Base-by-base conservation (phyloP, 2,888 invertebrate genomes). In the Plagodis dolabraria region DNA sequence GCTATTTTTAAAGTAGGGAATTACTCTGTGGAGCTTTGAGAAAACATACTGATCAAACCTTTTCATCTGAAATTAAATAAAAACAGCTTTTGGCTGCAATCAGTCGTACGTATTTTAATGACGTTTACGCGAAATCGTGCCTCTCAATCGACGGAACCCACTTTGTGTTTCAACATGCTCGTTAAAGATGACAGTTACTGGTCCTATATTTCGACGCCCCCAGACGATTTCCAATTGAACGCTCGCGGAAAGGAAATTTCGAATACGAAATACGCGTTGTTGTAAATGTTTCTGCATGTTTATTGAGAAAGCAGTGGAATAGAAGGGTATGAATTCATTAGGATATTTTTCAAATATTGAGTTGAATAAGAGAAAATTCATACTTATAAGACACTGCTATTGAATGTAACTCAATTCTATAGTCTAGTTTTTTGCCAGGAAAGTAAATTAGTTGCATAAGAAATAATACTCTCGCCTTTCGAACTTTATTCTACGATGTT, bases 51-150 rank as follows among this genome's bases (percentile, higher is more conserved):
- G 22, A 42, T n/a, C 6, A 6, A 0, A 6, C 42, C 7, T n/a
- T 42, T 42, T 42, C 42, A n/a, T 5, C 42, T 42, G 42, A 42
- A 42, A 9, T 6, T 42, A 42, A 42, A 12, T n/a, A 46, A 48
- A 48, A 38, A 12, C 47, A 7, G 7, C 11, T 7, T 38, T 38
- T 36, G 5, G 12, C 34, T 38, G 36, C 51, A 38, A 44, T 0
- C 7, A 40, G 10, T 8, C 52, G 35, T 56, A 77, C 64, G 67
- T 71, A 76, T 83, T 83, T 79, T 81, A 86, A 85, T 77, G 78
- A 81, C 67, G 76, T 56, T 33, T 45, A 54, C 50, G 54, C 47
- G 42, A 52, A 52, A 44, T 52, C 55, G 22, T 46, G 75, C 74
- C 72, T 69, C 74, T 66, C 73, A 76, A 75, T 79, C 69, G 75